Evolutionary conservation across 2,113 vertebrate species (phyloP), one percentile per base, ranked within the genome.

Genomic region (Podiceps cristatus): DNA sequence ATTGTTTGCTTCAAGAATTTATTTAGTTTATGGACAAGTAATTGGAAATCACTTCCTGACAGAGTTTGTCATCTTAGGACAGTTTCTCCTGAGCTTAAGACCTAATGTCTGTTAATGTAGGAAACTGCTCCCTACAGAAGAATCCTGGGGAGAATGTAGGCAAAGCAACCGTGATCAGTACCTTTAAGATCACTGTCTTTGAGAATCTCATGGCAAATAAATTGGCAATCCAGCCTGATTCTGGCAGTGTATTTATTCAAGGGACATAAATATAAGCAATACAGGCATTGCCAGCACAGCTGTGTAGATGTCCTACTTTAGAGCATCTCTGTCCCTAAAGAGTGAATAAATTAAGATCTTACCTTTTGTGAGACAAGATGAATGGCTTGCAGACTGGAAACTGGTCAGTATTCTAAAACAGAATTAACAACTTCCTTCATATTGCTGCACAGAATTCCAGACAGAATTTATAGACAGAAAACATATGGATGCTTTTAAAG

Each of bases 311-410:
- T 50, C 44, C 47, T 89, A 37, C 42, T 25, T 76, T 82, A 81
- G 13, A 88, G 44, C 59, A 87, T 74, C 74, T 82, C 27, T 92
- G 6, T 29, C 59, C 42, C 53, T 42, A 55, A 68, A 74, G 45
- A 90, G 40, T 24, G 67, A 96, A 75, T 76, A 96, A 96, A 94
- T 91, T 18, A 83, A 72, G 50, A 53, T 93, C 98, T 98, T 98
- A 98, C 98, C 98, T 98, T 97, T 90, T 75, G 17, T 90, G 85
- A 93, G 83, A 95, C 45, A 92, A 97, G 96, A 56, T 85, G 87
- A 78, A 88, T 86, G 83, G 45, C 68, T 66, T 92, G 87, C 91
- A 83, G 86, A 35, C 40, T 86, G 60, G 74, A 94, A 92, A 90
- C 81, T 74, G 73, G 68, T 91, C 85, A 95, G 50, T 88, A 82